Base-by-base conservation (phyloP, 2,888 invertebrate genomes). In the Callimorpha dominula region DNA sequence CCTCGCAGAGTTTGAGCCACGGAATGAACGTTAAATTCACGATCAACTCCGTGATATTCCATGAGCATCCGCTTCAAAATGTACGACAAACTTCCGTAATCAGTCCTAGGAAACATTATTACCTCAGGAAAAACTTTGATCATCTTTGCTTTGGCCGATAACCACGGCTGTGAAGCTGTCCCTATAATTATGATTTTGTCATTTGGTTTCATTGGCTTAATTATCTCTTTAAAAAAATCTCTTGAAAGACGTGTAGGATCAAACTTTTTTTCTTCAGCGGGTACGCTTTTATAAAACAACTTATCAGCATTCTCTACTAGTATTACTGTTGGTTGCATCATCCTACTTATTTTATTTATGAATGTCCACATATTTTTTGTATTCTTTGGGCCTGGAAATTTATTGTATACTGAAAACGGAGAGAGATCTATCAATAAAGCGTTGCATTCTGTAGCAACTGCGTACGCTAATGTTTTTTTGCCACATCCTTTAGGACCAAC, bases 351-450 rank as follows among this genome's bases (percentile, higher is more conserved):
- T 95, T 97, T 98, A 66, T 96, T 96, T 0, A 98, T 93, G 43
- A 97, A 95, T 76, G 96, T 96, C 76, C 97, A 95, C 82, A 98
- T 94, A 90, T 96, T 96, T 83, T 97, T 97, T 72, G 97, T 91
- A 3, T 97, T 97, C 86, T 97, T 97, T 79, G 97, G 96, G 0
- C 97, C 97, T 1, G 96, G 95, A 88, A 97, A 98, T 91, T 97
- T 97, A 66, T 97, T 96, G 20, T 96, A 97, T 9, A 98, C 93
- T 80, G 97, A 97, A 65, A 96, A 92, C 0, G 98, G 97, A 0
- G 97, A 97, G 17, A 98, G 91, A 85, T 98, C 98, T 87, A 98
- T 97, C 17, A 98, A 90, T 63, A 97, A 97, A 7, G 98, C 97
- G 68, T 97, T 97, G 0, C 97, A 96, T 92, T 98, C 98, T 3